Evolutionary conservation across 2,113 vertebrate genomes (phyloP).

Genomic region (Terrapene triunguis): DNA sequence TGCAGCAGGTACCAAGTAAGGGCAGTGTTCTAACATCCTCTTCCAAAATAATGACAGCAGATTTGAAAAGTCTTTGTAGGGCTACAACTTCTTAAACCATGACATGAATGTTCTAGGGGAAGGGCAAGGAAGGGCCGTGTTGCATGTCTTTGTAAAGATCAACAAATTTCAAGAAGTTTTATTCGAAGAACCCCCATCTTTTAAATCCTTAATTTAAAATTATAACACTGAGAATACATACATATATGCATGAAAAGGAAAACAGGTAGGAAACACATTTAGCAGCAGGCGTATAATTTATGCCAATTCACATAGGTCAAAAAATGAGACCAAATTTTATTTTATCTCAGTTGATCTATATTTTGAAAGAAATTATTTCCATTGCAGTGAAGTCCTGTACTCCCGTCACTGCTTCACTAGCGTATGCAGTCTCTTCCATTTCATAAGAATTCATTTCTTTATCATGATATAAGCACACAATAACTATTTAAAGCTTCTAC

Average conservation of each 20-base stretch:
- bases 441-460: not conserved
- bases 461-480: not conserved
- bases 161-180: slow-evolving; percentile 27
- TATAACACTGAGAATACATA: not conserved
- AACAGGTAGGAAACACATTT: not conserved
- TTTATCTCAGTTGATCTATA: not conserved
- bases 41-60: slow-evolving; percentile 66
- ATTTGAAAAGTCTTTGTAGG: slow-evolving; percentile 62
- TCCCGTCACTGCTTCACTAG: not conserved
- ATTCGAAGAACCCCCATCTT: slow-evolving; percentile 3
- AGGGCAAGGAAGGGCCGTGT: slow-evolving; percentile 49
- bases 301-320: not conserved
- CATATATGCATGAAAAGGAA: not conserved
- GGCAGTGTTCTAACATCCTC: slow-evolving; percentile 64
- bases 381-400: not conserved
- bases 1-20: slow-evolving; percentile 64
- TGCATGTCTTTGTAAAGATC: slow-evolving; percentile 2
- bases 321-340: not conserved
- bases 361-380: not conserved
- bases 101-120: slow-evolving; percentile 39
- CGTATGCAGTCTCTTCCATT: not conserved
- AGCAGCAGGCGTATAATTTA: not conserved
- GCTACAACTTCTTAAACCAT: slow-evolving; percentile 63
- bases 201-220: slow-evolving; percentile 16
- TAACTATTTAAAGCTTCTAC: not conserved